Base-by-base conservation (phyloP, 1,140 invertebrate species). In the Bombus haemorrhoidalis region DNA sequence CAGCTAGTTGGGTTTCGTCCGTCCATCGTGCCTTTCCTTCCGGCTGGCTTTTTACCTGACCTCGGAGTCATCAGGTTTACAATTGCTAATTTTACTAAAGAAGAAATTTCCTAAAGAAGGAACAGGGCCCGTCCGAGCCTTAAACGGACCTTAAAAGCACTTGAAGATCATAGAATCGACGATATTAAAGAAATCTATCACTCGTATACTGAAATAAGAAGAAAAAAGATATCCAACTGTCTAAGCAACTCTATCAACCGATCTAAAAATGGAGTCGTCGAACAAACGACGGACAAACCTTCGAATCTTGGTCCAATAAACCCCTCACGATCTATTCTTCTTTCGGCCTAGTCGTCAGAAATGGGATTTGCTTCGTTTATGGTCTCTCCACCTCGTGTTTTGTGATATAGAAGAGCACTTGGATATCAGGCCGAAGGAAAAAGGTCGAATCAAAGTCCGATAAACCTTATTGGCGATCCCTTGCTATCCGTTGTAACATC, bases 261-360 rank as follows among this genome's bases (percentile, higher is more conserved):
- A 74, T 3, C 43, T 28, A n/a, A 74, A 74, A 71, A 37, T 53
- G 13, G 43, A 53, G 47, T 34, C 22, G n/a, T 34, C 43, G 18
- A 53, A 53, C 18, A 34, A 34, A 34, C 18, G 43, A n/a, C 5
- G 34, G 32, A 28, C 32, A 1, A 37, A 3, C 2, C 47, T 34
- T 37, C 25, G 74, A 76, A 76, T 39, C 74, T 37, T 57, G 5
- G 34, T 57, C 8, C 25, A 39, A 75, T 75, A 75, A 75, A 75
- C 22, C 43, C 22, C 43, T 53, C 39, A 3, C n/a, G 34, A 76
- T 34, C 32, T 15, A 39, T 76, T 57, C 43, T 74, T 57, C 25
- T 18, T 12, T 18, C 22, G 13, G 25, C 25, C 22, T 57, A 34
- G 32, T 43, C n/a, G 34, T 37, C 25, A 76, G 47, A 59, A 76